These are phyloP conservation scores for Brachionus rotundiformis DNA, from an alignment of 1,140 invertebrate genomes.

Conservation along the genomic window DNA sequence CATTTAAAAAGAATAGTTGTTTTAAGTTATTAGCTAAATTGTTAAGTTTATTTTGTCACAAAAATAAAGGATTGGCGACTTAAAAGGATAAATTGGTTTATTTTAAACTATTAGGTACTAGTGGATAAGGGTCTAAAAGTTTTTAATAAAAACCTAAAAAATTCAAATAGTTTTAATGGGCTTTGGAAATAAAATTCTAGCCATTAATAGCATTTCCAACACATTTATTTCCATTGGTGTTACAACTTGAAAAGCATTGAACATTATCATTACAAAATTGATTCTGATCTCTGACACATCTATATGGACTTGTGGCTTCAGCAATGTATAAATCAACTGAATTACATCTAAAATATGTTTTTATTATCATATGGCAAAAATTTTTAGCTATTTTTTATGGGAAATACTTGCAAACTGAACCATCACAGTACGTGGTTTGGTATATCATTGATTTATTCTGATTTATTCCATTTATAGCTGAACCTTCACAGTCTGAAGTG, in stretches of 20 bases:
- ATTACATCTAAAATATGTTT: background rate
- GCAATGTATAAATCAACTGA: background rate
- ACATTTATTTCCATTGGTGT: background rate
- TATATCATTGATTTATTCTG: background rate
- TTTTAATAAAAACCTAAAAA: background rate
- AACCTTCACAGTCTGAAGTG: background rate
- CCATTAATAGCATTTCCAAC: background rate
- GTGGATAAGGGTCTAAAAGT: no score
- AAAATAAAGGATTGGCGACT: no score
- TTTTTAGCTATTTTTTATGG: background rate
- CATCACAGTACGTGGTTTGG: background rate
- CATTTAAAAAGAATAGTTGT: no score
- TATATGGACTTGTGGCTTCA: background rate
- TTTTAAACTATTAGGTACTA: no score
- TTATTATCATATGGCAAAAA: no score
- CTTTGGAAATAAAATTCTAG: conserved; percentile 51
- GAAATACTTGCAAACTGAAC: background rate
- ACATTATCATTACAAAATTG: background rate
- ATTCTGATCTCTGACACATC: background rate
- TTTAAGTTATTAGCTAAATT: no score
- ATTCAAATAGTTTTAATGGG: no score
- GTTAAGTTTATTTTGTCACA: no score
- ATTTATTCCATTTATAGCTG: background rate
- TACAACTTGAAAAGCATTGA: background rate
- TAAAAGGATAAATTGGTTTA: no score